Evolutionary conservation across 1,140 invertebrate genomes (phyloP), one percentile per base, ranked within the genome.

Genomic region (Arctopsyche grandis): DNA sequence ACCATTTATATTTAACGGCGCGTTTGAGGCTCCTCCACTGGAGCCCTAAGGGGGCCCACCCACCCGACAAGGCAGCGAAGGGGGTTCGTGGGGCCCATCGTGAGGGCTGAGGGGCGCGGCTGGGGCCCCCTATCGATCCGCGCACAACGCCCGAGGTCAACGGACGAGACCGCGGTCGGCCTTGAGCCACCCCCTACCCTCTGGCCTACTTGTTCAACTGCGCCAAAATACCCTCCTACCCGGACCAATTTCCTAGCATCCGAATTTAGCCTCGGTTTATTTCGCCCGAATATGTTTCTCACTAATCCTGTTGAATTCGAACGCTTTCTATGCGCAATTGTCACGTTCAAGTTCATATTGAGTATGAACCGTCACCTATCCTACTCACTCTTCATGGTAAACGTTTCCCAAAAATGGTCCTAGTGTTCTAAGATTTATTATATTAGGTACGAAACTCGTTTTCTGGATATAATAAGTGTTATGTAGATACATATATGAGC

Each of bases 191-290:
- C 48, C 48, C 52, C n/a, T n/a, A 58, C 52, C 44, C 58, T 3
- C 58, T 60, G 58, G 58, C 58, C 58, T 22, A 60, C 58, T 60
- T 60, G 58, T 60, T 60, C 58, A 16, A 66, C 63, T 66, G 22
- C 24, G 63, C 63, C 24, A 66, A 66, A 66, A 66, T 14, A 66
- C 63, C 63, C 21, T 3, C 63, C 63, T 14, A 9, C 5, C 21
- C 21, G 5, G 10, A 22, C 22, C 22, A 12, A 3, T 22, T 1
- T 52, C 16, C 16, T 52, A 3, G 48, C 48, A 38, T 38, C 29
- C 29, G 29, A 38, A 38, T 38, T 38, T 7, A 38, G 29, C 29
- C 7, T 38, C 29, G 29, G 29, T 38, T 1, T 7, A 7, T 38
- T 38, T 38, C 3, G 1, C 29, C n/a, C n/a, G n/a, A n/a, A n/a